Percentiles rank a stretch among this genome's conserved stretches.
These are phyloP conservation scores for Lanius collurio DNA, from an alignment of 2,113 vertebrate genomes.

Conservation along the genomic window DNA sequence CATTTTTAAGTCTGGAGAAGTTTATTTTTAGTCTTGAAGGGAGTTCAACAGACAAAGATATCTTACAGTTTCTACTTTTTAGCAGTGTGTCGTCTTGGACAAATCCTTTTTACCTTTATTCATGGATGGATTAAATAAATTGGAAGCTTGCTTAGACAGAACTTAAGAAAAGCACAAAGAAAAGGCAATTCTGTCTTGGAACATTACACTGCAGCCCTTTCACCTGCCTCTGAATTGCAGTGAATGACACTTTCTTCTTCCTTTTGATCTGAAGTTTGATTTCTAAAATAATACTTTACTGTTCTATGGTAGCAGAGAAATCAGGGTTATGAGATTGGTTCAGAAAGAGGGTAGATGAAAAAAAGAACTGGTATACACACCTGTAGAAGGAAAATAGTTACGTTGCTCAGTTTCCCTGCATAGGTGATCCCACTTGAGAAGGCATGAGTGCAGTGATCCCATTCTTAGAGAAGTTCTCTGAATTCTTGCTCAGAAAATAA, in stretches of 20 bases:
- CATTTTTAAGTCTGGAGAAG: not conserved
- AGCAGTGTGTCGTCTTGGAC: not conserved
- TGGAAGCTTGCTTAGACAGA: not conserved
- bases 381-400: not conserved
- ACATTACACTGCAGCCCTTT: not conserved
- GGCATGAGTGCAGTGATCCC: not conserved
- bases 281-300: conserved; percentile 2
- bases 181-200: conserved; percentile 6
- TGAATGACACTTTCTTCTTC: not conserved
- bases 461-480: not conserved
- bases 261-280: conserved; percentile 19
- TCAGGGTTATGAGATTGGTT: not conserved
- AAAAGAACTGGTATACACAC: not conserved
- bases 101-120: conserved; percentile 20
- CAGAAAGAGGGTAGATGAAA: not conserved
- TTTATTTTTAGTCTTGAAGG: conserved; percentile 10
- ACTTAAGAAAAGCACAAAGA: not conserved
- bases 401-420: not conserved
- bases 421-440: not conserved
- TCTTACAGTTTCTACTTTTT: not conserved
- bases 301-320: not conserved
- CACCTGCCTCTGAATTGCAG: not conserved
- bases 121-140: not conserved
- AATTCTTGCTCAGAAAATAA: not conserved
- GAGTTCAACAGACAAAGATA: not conserved